phyloP scores from a whole-genome alignment of 2,888 invertebrate species.

The Yponomeuta cagnagella region DNA sequence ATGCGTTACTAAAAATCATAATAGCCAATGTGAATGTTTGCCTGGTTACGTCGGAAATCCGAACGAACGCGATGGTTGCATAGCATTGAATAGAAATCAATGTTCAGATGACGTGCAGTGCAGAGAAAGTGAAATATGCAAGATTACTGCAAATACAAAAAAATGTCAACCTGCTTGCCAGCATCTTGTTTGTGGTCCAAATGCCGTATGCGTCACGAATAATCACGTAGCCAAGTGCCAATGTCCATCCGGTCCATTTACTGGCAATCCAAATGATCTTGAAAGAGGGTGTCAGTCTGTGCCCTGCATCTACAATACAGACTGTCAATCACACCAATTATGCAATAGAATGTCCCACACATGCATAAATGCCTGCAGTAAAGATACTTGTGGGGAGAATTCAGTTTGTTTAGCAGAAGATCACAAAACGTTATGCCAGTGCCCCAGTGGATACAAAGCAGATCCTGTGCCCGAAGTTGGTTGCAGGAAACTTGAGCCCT shows the following conservation, averaged over 20 bases:
- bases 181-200: constrained; percentile 85
- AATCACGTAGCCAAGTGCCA: constrained; percentile 93
- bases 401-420: constrained; percentile 92
- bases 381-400: constrained; percentile 89
- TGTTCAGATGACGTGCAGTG: constrained; percentile 89
- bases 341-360: constrained; percentile 89
- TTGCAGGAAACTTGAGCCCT: constrained; percentile 82
- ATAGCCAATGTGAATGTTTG: constrained; percentile 88
- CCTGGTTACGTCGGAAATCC: constrained; percentile 92
- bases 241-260: constrained; percentile 90
- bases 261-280: constrained; percentile 89
- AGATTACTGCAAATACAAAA: constrained; percentile 74
- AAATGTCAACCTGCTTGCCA: constrained; percentile 88
- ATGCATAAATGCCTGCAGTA: constrained; percentile 87
- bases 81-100: constrained; percentile 81
- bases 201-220: constrained; percentile 90
- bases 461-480: constrained; percentile 90
- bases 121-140: constrained; percentile 87
- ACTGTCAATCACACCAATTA: constrained; percentile 85
- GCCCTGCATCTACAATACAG: constrained; percentile 90
- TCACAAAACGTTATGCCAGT: constrained; percentile 88
- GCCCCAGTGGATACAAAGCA: constrained; percentile 87
- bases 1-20: constrained; percentile 83
- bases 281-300: constrained; percentile 85
- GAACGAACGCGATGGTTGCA: constrained; percentile 91